A percentile compares a stretch with the other conserved stretches of the same genome.
Evolutionary conservation across 1,140 invertebrate species (phyloP).

Genomic region (Trypoxylus dichotomus): DNA sequence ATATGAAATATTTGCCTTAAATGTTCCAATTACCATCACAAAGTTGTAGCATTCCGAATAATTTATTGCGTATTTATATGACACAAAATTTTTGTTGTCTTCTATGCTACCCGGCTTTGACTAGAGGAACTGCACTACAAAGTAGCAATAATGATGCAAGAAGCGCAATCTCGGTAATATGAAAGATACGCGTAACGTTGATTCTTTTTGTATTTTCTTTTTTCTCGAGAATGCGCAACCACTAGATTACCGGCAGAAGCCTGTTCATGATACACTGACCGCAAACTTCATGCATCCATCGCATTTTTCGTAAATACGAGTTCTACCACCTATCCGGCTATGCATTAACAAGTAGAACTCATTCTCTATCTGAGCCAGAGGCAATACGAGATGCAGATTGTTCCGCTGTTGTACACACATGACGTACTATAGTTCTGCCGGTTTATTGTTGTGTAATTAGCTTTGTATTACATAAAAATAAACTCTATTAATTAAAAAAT

Average conservation of each 20-base stretch:
- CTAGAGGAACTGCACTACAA: too few species aligned
- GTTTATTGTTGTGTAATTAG: neutral
- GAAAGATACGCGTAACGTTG: neutral
- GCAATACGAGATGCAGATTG: neutral
- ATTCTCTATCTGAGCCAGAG: neutral
- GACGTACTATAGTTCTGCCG: neutral
- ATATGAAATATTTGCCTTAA: too few species aligned
- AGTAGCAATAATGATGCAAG: neutral
- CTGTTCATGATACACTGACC: slow-evolving; percentile 5
- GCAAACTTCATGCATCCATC: neutral
- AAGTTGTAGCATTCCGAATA: too few species aligned
- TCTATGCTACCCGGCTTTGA: too few species aligned
- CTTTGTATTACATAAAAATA: neutral
- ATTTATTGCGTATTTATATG: too few species aligned
- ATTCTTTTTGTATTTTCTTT: neutral
- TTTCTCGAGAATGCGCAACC: neutral
- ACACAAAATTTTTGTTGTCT: too few species aligned
- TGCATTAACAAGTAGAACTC: neutral
- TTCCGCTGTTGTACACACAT: neutral
- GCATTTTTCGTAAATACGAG: slow-evolving; percentile 17
- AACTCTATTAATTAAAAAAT: too few species aligned
- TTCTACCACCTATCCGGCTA: neutral
- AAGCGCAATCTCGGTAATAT: slow-evolving; percentile 6
- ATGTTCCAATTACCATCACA: too few species aligned
- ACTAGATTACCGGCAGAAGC: neutral